Conservation (phyloP, 1,140 invertebrate species). For the Panonychus citri region DNA sequence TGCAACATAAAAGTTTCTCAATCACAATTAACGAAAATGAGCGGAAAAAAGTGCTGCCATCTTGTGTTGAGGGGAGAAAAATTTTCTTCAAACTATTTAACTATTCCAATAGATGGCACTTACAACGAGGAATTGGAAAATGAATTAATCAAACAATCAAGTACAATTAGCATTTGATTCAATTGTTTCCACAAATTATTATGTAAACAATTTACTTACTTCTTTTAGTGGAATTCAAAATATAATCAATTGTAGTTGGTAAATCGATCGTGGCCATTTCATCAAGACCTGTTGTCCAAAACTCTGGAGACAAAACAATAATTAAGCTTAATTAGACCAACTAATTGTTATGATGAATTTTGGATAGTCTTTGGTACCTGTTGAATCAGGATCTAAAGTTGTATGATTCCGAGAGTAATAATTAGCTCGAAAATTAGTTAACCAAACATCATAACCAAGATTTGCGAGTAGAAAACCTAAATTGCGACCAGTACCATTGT, state of each 20-base stretch:
- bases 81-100: too few relatives aligned
- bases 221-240: constrained; percentile 28
- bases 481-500: neutral
- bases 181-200: too few relatives aligned
- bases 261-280: constrained; percentile 24
- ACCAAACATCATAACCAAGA: constrained; percentile 20
- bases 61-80: too few relatives aligned
- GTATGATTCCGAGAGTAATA: constrained; percentile 17
- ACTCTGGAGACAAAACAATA: too few relatives aligned
- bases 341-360: neutral
- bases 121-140: too few relatives aligned
- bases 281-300: neutral
- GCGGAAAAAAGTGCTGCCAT: too few relatives aligned
- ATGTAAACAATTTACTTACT: constrained; percentile 16
- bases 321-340: too few relatives aligned
- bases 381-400: neutral
- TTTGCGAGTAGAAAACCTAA: neutral
- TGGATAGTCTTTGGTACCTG: neutral
- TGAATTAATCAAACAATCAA: too few relatives aligned
- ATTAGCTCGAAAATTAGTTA: constrained; percentile 22
- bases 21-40: too few relatives aligned
- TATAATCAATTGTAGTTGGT: constrained; percentile 26
- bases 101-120: too few relatives aligned
- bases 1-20: too few relatives aligned
- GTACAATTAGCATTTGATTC: too few relatives aligned